phyloP scores from a whole-genome alignment of 1,140 invertebrate species.

The Steinernema feltiae region DNA sequence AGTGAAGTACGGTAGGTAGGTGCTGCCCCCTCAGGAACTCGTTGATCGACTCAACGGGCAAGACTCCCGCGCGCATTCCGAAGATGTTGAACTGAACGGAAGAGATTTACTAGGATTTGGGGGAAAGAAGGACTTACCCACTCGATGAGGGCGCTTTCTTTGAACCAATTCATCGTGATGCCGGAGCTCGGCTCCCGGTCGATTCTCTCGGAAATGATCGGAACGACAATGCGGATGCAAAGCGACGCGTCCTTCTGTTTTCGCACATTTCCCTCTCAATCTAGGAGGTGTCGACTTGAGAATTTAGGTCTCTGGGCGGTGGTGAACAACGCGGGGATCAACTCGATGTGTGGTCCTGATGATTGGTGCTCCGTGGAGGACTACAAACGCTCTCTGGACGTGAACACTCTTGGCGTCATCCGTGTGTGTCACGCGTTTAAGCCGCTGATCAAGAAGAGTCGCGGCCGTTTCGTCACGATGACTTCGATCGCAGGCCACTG shows the following conservation, averaged over 20 bases:
- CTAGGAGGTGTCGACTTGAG: too few relatives aligned
- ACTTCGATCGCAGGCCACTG: background rate
- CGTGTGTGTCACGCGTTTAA: constrained; percentile 13
- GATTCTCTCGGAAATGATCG: too few relatives aligned
- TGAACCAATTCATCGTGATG: background rate
- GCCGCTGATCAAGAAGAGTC: constrained; percentile 1
- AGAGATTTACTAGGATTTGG: background rate
- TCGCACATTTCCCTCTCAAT: too few relatives aligned
- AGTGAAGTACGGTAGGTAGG: background rate
- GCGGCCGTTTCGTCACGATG: background rate
- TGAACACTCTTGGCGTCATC: constrained; percentile 11
- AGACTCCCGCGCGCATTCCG: background rate
- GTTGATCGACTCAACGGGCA: background rate
- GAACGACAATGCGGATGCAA: too few relatives aligned
- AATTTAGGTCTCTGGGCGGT: constrained; percentile 1
- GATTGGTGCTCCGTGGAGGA: constrained; percentile 7
- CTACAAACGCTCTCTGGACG: background rate
- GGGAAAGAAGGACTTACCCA: background rate
- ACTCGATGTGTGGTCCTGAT: background rate
- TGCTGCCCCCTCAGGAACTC: background rate
- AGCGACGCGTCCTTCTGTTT: too few relatives aligned
- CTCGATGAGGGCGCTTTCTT: background rate
- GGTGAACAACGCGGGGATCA: constrained; percentile 10
- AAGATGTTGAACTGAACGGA: constrained; percentile 5
- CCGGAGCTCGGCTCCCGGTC: too few relatives aligned